phyloP scores from a whole-genome alignment of 2,113 vertebrate genomes.

The Alethe diademata region DNA sequence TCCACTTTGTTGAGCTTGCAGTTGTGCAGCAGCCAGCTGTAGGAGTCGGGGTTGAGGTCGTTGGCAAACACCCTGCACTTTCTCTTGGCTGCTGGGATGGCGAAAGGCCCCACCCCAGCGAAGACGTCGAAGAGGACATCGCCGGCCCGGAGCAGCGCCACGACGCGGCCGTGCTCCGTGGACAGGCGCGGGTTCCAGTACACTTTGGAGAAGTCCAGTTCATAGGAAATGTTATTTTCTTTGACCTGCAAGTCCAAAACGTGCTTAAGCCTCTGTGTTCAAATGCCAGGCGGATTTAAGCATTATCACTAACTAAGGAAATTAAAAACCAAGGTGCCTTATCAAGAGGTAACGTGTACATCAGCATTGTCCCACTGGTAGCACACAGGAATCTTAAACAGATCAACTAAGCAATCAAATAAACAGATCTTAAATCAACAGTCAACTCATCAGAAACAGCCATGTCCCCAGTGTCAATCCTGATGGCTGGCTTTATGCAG shows the following conservation, averaged over 20 bases:
- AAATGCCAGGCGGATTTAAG: not conserved
- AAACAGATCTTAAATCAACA: not conserved
- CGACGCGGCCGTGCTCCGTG: constrained; percentile 88
- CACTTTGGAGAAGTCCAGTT: constrained; percentile 95
- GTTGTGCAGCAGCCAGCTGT: constrained; percentile 91
- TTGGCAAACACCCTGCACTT: constrained; percentile 87
- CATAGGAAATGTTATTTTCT: constrained; percentile 86
- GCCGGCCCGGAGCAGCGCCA: constrained; percentile 75
- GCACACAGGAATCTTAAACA: not conserved
- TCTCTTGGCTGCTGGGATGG: constrained; percentile 85
- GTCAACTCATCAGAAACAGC: not conserved
- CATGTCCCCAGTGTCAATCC: not conserved
- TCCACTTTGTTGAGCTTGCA: constrained; percentile 91
- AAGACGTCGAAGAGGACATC: constrained; percentile 91
- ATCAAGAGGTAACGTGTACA: not conserved
- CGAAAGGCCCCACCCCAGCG: constrained; percentile 92
- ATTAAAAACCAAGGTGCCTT: not conserved
- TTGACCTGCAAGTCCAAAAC: constrained; percentile 81
- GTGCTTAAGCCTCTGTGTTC: not conserved
- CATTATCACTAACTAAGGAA: not conserved
- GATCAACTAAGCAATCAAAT: not conserved
- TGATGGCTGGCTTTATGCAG: not conserved
- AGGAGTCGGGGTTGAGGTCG: constrained; percentile 93
- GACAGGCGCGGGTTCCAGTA: constrained; percentile 97
- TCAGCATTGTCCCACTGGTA: not conserved